A percentile compares a stretch with the other conserved stretches of the same genome.
These are phyloP conservation scores for Orgyia antiqua DNA, from an alignment of 2,888 invertebrate species.

Conservation along the genomic window DNA sequence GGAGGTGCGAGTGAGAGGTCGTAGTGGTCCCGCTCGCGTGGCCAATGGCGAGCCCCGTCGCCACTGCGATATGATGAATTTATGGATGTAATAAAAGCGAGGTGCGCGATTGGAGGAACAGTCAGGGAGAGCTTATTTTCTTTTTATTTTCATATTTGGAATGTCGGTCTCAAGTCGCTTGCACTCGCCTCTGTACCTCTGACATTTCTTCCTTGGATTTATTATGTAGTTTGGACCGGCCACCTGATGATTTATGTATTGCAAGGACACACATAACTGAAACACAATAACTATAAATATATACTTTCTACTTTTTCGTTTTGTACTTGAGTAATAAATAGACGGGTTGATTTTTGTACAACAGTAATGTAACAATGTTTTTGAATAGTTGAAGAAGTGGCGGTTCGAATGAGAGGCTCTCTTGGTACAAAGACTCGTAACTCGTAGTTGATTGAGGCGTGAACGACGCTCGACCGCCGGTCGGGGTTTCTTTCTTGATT, in stretches of 20 bases:
- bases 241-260: slow-evolving; percentile 23
- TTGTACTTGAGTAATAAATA: background rate
- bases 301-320: too few relatives aligned
- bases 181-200: slow-evolving; percentile 40
- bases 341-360: background rate
- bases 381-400: slow-evolving; percentile 42
- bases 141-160: slow-evolving; percentile 78
- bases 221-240: slow-evolving; percentile 26
- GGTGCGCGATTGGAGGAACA: slow-evolving; percentile 82
- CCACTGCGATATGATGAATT: slow-evolving; percentile 85
- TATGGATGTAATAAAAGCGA: slow-evolving; percentile 89
- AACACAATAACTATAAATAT: too few relatives aligned
- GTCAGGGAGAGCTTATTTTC: slow-evolving; percentile 75
- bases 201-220: slow-evolving; percentile 46
- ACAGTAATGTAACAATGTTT: slow-evolving; percentile 17
- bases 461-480: slow-evolving; percentile 67
- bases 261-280: too few relatives aligned
- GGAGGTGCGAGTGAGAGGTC: slow-evolving; percentile 80
- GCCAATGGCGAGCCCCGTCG: slow-evolving; percentile 76
- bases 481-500: slow-evolving; percentile 74
- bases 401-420: slow-evolving; percentile 47
- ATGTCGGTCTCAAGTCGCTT: slow-evolving; percentile 63
- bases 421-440: slow-evolving; percentile 62
- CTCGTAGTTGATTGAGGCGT: slow-evolving; percentile 75
- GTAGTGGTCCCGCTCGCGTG: slow-evolving; percentile 69